Evolutionary conservation across 1,140 invertebrate species (phyloP).

Genomic region (Plodia interpunctella): DNA sequence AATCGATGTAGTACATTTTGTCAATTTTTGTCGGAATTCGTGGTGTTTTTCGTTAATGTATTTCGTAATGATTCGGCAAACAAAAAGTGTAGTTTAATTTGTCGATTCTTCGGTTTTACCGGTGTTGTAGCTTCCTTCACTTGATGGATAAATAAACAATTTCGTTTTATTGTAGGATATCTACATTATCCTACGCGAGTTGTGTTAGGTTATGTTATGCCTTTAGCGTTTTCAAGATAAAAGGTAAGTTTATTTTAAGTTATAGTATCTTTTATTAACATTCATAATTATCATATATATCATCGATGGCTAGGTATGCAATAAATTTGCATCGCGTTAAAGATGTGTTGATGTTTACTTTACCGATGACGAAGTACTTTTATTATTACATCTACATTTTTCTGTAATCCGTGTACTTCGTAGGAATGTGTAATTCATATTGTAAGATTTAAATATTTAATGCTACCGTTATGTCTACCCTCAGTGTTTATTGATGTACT

Average conservation of each 20-base stretch:
- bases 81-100: slow-evolving; percentile 17
- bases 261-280: background rate
- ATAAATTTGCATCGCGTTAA: background rate
- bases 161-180: slow-evolving; percentile 16
- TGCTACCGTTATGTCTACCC: too few relatives aligned
- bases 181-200: slow-evolving; percentile 27
- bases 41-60: slow-evolving; percentile 26
- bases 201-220: slow-evolving; percentile 58
- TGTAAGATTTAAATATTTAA: too few relatives aligned
- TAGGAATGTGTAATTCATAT: too few relatives aligned
- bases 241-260: slow-evolving; percentile 36
- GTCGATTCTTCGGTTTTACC: slow-evolving; percentile 12
- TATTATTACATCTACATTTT: too few relatives aligned
- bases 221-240: slow-evolving; percentile 41
- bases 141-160: background rate
- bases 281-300: background rate
- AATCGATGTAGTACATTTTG: too few relatives aligned
- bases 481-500: too few relatives aligned
- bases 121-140: background rate
- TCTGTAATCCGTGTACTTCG: too few relatives aligned
- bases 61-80: slow-evolving; percentile 25
- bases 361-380: background rate
- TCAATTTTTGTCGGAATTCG: slow-evolving; percentile 16
- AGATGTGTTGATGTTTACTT: background rate
- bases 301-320: background rate